phyloP scores from a whole-genome alignment of 2,888 invertebrate species.

The Lagria hirta region DNA sequence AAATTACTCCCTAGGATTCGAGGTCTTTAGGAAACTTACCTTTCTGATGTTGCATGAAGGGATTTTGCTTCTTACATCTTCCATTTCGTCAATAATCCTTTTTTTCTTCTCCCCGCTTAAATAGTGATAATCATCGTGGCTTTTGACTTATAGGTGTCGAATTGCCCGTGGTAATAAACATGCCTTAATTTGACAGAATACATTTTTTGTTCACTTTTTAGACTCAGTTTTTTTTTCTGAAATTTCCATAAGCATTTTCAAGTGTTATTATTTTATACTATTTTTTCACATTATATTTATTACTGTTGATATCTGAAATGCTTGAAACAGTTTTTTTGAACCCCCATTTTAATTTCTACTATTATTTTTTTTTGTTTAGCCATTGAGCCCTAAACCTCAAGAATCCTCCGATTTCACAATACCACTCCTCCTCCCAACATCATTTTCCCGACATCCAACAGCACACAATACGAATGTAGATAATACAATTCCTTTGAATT shows the following conservation, averaged over 20 bases:
- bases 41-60: no score
- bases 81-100: no score
- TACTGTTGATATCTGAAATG: neutral
- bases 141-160: no score
- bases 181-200: no score
- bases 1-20: no score
- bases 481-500: constrained; percentile 50
- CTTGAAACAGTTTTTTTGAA: no score
- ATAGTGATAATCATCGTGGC: no score
- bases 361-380: constrained; percentile 9
- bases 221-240: neutral
- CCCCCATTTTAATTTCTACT: no score
- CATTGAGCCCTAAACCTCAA: constrained; percentile 36
- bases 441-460: constrained; percentile 35
- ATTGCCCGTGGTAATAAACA: no score
- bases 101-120: no score
- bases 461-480: constrained; percentile 20
- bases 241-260: neutral
- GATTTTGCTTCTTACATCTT: no score
- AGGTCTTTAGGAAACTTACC: no score
- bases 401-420: constrained; percentile 49
- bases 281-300: constrained; percentile 5
- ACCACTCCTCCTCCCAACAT: constrained; percentile 52
- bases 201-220: neutral
- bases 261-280: neutral